Conservation (phyloP, 2,888 invertebrate genomes). For the Galeopsomyia nigrocyanea region DNA sequence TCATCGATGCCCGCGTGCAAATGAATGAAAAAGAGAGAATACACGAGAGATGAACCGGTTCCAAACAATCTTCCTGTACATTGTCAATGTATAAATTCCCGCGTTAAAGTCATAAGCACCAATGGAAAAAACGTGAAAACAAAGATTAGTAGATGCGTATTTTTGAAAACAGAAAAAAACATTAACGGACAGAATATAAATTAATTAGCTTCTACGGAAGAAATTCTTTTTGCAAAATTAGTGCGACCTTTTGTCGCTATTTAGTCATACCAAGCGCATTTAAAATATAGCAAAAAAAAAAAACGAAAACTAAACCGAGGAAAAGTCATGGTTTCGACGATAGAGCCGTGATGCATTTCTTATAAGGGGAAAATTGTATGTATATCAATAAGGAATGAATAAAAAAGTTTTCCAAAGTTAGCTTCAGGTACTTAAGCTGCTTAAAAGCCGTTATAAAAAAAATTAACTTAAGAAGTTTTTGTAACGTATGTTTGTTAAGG, state of each 20-base stretch:
- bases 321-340: slow-evolving; percentile 19
- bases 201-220: slow-evolving; percentile 42
- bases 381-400: slow-evolving; percentile 49
- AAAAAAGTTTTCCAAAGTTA: slow-evolving; percentile 63
- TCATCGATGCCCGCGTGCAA: slow-evolving; percentile 42
- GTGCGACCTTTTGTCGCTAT: slow-evolving; percentile 58
- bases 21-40: slow-evolving; percentile 38
- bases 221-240: slow-evolving; percentile 56
- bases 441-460: slow-evolving; percentile 60
- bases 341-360: slow-evolving; percentile 45
- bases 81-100: slow-evolving; percentile 59
- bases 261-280: slow-evolving; percentile 68
- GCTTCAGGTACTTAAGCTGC: slow-evolving; percentile 66
- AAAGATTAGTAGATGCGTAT: slow-evolving; percentile 61
- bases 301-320: slow-evolving; percentile 29
- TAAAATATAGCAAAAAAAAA: slow-evolving; percentile 54
- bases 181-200: slow-evolving; percentile 43
- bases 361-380: slow-evolving; percentile 35
- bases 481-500: slow-evolving; percentile 66
- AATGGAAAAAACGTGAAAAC: slow-evolving; percentile 35
- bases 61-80: slow-evolving; percentile 51
- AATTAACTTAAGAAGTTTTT: slow-evolving; percentile 64
- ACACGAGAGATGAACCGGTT: slow-evolving; percentile 39
- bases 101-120: slow-evolving; percentile 52
- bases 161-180: slow-evolving; percentile 57